Evolutionary conservation across 2,888 invertebrate genomes (phyloP).

Genomic region (Tetranychus piercei): DNA sequence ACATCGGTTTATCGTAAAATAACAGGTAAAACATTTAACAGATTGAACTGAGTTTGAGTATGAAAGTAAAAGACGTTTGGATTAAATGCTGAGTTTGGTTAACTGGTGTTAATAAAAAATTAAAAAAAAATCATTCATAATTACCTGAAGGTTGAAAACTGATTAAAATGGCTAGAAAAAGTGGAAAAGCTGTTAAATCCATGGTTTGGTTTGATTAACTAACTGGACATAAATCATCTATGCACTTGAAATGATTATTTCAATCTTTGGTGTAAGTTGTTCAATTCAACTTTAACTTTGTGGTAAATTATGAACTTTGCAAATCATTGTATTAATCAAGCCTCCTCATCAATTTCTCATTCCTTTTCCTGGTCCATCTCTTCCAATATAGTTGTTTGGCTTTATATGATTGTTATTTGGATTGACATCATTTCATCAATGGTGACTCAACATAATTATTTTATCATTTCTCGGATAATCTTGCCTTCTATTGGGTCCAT

Average conservation of each 20-base stretch:
- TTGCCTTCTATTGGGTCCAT: background rate
- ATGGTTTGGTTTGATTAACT: background rate
- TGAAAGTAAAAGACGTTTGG: background rate
- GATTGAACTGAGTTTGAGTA: background rate
- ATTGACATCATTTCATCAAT: background rate
- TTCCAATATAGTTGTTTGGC: background rate
- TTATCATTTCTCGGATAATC: background rate
- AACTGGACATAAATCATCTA: background rate
- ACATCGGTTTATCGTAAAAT: slow-evolving; percentile 18
- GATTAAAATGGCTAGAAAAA: background rate
- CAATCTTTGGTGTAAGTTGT: background rate
- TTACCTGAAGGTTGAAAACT: background rate
- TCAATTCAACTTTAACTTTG: background rate
- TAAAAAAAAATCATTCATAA: too few relatives aligned
- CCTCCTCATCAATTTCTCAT: background rate
- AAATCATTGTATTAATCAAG: background rate
- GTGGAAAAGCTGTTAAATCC: background rate
- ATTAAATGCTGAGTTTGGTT: background rate
- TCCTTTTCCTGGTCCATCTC: background rate
- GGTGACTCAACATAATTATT: background rate
- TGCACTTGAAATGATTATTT: too few relatives aligned
- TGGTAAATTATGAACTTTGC: background rate
- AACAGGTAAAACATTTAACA: slow-evolving; percentile 17
- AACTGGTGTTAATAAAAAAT: background rate
- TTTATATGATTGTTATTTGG: background rate